These are phyloP conservation scores for Platyscapa corneri DNA, from an alignment of 1,140 invertebrate genomes.

Conservation along the genomic window DNA sequence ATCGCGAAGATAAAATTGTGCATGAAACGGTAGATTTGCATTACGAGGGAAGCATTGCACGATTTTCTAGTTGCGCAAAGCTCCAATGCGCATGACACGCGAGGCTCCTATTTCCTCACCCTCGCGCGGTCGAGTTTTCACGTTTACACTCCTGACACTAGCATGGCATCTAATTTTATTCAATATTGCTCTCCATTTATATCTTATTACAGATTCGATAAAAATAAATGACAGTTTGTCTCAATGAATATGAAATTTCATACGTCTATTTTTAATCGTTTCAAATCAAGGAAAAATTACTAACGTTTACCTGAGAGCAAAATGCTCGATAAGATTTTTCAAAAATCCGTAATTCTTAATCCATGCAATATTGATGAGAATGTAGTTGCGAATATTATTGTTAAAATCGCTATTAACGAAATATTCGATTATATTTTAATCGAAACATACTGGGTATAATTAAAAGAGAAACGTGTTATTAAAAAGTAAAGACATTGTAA, in stretches of 20 bases:
- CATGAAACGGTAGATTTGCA: background rate
- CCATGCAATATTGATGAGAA: too few relatives aligned
- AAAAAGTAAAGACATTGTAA: too few relatives aligned
- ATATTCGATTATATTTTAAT: too few relatives aligned
- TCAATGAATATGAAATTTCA: background rate
- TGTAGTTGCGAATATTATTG: too few relatives aligned
- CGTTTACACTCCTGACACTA: background rate
- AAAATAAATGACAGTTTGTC: background rate
- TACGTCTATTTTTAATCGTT: too few relatives aligned
- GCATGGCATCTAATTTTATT: background rate
- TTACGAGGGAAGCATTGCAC: background rate
- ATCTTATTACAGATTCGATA: background rate
- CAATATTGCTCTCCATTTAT: background rate
- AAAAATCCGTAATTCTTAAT: too few relatives aligned
- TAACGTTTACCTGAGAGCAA: too few relatives aligned
- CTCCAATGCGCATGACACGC: slow-evolving; percentile 53
- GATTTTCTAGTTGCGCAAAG: slow-evolving; percentile 18
- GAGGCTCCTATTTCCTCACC: slow-evolving; percentile 46
- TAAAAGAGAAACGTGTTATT: too few relatives aligned
- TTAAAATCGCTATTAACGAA: too few relatives aligned
- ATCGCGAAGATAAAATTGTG: slow-evolving; percentile 18
- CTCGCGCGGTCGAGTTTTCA: background rate
- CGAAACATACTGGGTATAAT: too few relatives aligned
- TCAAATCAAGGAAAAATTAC: too few relatives aligned
- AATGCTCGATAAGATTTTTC: too few relatives aligned